Evolutionary conservation across 92 coral and sea anemone genomes (phyloP).

Genomic region (Phymanthus crucifer): DNA sequence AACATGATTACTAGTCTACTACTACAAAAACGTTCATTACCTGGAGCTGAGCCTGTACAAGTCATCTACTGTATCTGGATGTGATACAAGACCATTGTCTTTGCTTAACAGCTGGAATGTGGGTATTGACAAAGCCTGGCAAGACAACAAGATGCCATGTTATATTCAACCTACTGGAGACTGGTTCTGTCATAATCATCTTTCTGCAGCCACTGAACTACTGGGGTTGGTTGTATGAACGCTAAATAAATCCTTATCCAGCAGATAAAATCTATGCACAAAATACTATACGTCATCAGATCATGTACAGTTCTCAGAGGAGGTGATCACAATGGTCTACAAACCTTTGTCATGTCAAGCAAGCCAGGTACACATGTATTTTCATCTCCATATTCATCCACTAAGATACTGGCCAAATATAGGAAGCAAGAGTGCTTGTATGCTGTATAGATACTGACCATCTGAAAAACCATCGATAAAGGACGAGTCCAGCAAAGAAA

Average conservation of each 20-base stretch:
- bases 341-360: slow-evolving; percentile 83
- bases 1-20: no score
- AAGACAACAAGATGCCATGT: background rate
- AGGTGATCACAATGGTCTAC: background rate
- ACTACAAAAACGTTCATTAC: slow-evolving; percentile 38
- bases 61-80: slow-evolving; percentile 96
- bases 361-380: slow-evolving; percentile 84
- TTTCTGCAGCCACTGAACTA: no score
- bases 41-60: slow-evolving; percentile 85
- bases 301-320: no score
- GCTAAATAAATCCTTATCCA: no score
- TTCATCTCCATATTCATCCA: slow-evolving; percentile 92
- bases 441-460: slow-evolving; percentile 73
- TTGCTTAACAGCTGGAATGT: slow-evolving; percentile 78
- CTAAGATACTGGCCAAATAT: slow-evolving; percentile 93
- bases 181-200: no score
- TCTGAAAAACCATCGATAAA: slow-evolving; percentile 39
- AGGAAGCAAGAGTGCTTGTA: slow-evolving; percentile 97
- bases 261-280: no score
- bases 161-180: background rate
- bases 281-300: no score
- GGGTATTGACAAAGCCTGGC: slow-evolving; percentile 80
- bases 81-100: slow-evolving; percentile 74
- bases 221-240: no score
- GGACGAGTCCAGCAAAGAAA: no score